Percentiles rank a stretch among this genome's conserved stretches.
phyloP scores from a whole-genome alignment of 2,888 invertebrate genomes.

The Lordiphosa andalusiaca region DNA sequence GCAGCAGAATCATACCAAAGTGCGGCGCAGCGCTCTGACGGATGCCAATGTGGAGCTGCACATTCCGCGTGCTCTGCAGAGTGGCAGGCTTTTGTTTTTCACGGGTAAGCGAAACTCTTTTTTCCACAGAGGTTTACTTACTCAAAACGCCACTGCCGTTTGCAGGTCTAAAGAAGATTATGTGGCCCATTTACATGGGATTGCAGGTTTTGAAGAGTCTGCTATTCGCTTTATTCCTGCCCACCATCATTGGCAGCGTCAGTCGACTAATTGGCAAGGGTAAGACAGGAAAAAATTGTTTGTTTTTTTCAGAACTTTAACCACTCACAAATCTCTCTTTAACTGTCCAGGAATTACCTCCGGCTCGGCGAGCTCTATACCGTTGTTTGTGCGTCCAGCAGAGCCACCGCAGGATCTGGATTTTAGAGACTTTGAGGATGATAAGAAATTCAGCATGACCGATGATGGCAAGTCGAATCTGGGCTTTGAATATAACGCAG shows the following conservation, averaged over 20 bases:
- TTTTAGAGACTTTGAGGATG: conserved; percentile 85
- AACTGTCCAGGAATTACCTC: conserved; percentile 71
- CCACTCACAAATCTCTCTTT: conserved; percentile 1
- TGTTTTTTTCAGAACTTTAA: neutral
- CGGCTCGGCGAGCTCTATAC: conserved; percentile 78
- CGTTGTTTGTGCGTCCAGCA: conserved; percentile 77
- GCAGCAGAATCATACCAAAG: conserved; percentile 70
- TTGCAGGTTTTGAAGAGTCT: conserved; percentile 91
- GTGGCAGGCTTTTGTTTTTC: conserved; percentile 84
- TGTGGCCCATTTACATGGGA: conserved; percentile 90
- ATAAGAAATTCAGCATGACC: conserved; percentile 57
- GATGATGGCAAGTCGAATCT: conserved; percentile 53
- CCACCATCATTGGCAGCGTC: conserved; percentile 90
- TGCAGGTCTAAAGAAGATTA: conserved; percentile 90
- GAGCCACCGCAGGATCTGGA: conserved; percentile 85
- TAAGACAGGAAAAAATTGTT: conserved; percentile 64
- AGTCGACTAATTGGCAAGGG: conserved; percentile 93
- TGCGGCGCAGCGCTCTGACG: conserved; percentile 81
- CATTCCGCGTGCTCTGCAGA: conserved; percentile 82
- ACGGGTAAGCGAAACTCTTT: conserved; percentile 81
- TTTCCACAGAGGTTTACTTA: neutral
- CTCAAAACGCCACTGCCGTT: neutral
- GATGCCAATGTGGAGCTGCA: conserved; percentile 82
- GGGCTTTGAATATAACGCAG: conserved; percentile 76
- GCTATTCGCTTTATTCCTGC: conserved; percentile 90